Base-by-base conservation (phyloP, 2,797 vertebrate species). In the Hippoglossus hippoglossus region DNA sequence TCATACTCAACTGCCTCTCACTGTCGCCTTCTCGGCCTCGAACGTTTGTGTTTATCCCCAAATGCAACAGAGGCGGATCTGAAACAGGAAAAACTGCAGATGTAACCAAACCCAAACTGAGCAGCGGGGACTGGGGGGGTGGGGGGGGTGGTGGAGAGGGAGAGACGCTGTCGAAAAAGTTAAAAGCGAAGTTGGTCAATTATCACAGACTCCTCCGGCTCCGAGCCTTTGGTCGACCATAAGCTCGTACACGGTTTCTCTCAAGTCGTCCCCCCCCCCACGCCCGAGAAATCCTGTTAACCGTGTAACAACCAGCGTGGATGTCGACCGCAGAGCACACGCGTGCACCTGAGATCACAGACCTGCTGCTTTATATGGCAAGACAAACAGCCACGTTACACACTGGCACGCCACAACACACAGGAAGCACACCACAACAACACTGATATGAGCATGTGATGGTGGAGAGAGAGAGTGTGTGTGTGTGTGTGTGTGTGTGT, bases 361-460 rank as follows among this genome's bases (percentile, higher is more conserved):
- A 39, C 60, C 77, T 22, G 77, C 87, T 81, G 81, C 83, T 87
- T 76, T 69, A 73, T 63, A 39, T 4, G 77, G 76, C 73, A 88
- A 87, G 80, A 81, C 87, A 91, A 91, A 90, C 89, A 87, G 25
- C 80, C 84, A 82, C 85, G 82, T 89, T 87, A 90, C 82, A 88
- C 75, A 68, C 67, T 22, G 24, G 3, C 79, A 80, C 85, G 47
- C 74, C 55, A 2, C 78, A 81, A 72, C 11, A 81, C 75, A 77
- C 77, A 57, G 70, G 65, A 58, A 75, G 79, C 77, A 81, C 77
- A 41, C 84, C 74, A 34, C 86, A 79, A 81, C 82, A 77, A 65
- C 77, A 73, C 66, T 15, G 41, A 63, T 58, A 59, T 24, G 15
- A 67, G 75, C 67, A 10, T 76, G 44, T 77, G 58, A 28, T 49